Evolutionary conservation across 2,888 invertebrate genomes (phyloP), one percentile per base, ranked within the genome.

Genomic region (Polia nebulosa): DNA sequence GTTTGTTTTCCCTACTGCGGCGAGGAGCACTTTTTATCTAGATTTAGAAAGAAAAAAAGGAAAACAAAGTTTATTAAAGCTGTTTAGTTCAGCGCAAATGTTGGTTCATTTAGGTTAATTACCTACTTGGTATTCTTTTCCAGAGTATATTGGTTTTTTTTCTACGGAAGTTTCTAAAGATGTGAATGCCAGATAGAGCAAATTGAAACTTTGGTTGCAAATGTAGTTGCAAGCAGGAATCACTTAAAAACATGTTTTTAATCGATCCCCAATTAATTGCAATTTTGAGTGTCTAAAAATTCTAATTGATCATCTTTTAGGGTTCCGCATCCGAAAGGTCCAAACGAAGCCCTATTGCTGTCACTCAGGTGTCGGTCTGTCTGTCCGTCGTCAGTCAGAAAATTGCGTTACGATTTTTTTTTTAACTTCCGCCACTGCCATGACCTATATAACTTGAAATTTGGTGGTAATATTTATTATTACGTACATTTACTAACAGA

Each of bases 91-190:
- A 49, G 22, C 20, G 55, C n/a, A 20, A 65, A 60, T 57, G 56
- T 68, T 39, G 8, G 55, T 61, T 69, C 9, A 69, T 72, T 79
- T 61, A 49, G 66, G 78, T 66, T 78, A 69, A 76, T 58, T 56
- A 55, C n/a, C n/a, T n/a, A n/a, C 60, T 49, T 27, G 3, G 13
- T 49, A 25, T 25, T 61, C 5, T 49, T 27, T 58, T 22, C 13
- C 15, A 25, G 0, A 34, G 22, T 65, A 36, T 17, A 25, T 17
- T 11, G 11, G 22, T 17, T 13, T 66, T 36, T 53, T 61, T 47
- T 60, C 15, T 25, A 17, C 0, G 20, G 15, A 11, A 34, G 5
- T 22, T 70, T 69, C 2, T 47, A 34, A 41, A 1, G 25, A 36
- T 62, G 55, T 58, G 27, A 7, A 25, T 45, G 3, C 1, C 2